phyloP scores from a whole-genome alignment of 2,888 invertebrate species.

The Cremastobaeus sp. region DNA sequence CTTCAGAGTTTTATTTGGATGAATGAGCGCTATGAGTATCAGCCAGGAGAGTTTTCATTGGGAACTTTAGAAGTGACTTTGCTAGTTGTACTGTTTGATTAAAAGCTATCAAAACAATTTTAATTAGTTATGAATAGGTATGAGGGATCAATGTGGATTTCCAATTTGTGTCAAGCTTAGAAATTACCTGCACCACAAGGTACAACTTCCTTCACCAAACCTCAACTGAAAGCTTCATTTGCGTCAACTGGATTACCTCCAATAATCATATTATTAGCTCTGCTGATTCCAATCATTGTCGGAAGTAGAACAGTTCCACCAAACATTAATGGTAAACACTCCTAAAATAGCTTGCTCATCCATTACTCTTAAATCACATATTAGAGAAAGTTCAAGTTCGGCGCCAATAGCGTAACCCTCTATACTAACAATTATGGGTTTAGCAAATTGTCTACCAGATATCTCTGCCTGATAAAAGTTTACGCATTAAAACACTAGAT shows the following conservation, averaged over 20 bases:
- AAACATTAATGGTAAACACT: slow-evolving; percentile 90
- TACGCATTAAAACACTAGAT: neutral
- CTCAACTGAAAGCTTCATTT: slow-evolving; percentile 89
- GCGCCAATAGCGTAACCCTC: slow-evolving; percentile 94
- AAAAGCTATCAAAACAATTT: no score
- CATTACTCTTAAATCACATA: slow-evolving; percentile 93
- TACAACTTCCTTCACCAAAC: slow-evolving; percentile 89
- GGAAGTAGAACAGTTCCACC: slow-evolving; percentile 92
- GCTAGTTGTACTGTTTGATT: no score
- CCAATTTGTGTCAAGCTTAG: no score
- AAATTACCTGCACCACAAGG: slow-evolving; percentile 92
- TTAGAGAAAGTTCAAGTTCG: slow-evolving; percentile 93
- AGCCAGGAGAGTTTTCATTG: no score
- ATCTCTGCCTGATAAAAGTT: neutral
- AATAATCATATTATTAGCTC: slow-evolving; percentile 92
- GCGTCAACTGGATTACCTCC: slow-evolving; percentile 90
- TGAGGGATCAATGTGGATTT: slow-evolving; percentile 47
- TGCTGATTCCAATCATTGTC: slow-evolving; percentile 89
- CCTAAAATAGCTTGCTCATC: slow-evolving; percentile 92
- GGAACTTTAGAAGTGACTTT: no score
- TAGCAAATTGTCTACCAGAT: slow-evolving; percentile 79
- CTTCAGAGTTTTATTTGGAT: slow-evolving; percentile 83
- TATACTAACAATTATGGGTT: slow-evolving; percentile 94
- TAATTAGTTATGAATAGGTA: no score
- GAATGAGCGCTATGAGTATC: no score